phyloP scores from a whole-genome alignment of 1,140 invertebrate genomes.

The Sesamia nonagrioides region DNA sequence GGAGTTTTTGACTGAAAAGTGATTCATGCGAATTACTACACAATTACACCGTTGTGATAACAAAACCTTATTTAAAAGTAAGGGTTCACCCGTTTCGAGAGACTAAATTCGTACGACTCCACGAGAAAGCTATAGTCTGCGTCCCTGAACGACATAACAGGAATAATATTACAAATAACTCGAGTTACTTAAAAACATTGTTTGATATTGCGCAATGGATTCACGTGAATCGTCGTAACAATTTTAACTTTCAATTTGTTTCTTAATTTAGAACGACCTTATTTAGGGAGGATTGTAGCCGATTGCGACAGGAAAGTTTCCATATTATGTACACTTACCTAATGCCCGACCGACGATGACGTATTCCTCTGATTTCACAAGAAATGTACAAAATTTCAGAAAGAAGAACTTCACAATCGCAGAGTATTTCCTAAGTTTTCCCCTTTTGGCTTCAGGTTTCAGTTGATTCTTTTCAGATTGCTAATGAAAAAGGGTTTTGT shows the following conservation, averaged over 20 bases:
- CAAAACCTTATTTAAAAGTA: not conserved
- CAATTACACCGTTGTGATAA: too few species aligned
- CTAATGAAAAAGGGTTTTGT: conserved; percentile 14
- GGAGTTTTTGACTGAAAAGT: too few species aligned
- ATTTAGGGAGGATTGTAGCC: conserved; percentile 62
- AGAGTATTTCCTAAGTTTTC: not conserved
- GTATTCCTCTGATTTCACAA: conserved; percentile 5
- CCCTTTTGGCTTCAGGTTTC: not conserved
- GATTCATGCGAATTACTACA: too few species aligned
- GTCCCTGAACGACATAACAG: conserved; percentile 5
- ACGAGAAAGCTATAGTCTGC: not conserved
- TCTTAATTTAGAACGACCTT: conserved; percentile 60
- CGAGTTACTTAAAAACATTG: conserved; percentile 60
- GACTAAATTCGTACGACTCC: too few species aligned
- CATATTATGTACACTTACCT: conserved; percentile 25
- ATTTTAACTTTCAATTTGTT: conserved; percentile 70
- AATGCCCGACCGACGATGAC: not conserved
- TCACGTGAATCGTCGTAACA: conserved; percentile 64
- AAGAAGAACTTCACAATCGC: not conserved
- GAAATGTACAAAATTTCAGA: not conserved
- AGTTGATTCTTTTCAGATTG: not conserved
- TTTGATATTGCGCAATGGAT: conserved; percentile 59
- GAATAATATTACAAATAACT: conserved; percentile 27
- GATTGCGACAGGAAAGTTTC: conserved; percentile 54
- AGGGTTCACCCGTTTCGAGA: too few species aligned